A percentile compares a stretch with the other conserved stretches of the same genome.
phyloP scores from a whole-genome alignment of 2,888 invertebrate genomes.

The Gari tellinella region DNA sequence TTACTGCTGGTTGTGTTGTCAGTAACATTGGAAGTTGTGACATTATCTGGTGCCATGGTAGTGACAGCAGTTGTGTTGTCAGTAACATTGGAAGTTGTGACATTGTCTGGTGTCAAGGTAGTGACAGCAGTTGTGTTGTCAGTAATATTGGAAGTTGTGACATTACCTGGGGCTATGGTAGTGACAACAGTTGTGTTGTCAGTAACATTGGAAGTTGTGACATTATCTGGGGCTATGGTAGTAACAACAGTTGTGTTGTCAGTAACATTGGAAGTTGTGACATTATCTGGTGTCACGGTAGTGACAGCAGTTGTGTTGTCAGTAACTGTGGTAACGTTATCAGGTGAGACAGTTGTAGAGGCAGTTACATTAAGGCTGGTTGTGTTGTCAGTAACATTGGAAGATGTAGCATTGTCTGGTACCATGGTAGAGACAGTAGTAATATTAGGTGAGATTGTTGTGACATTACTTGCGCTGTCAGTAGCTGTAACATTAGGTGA shows the following conservation, averaged over 20 bases:
- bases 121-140: background rate
- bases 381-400: background rate
- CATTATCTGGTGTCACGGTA: slow-evolving; percentile 1
- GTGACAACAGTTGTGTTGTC: slow-evolving; percentile 5
- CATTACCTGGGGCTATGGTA: background rate
- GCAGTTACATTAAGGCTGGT: background rate
- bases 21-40: slow-evolving; percentile 1
- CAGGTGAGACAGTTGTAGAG: background rate
- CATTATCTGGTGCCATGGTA: background rate
- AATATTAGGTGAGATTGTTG: background rate
- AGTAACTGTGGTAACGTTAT: background rate
- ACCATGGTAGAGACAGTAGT: background rate
- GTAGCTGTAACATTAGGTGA: background rate
- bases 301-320: background rate
- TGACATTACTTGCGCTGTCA: background rate
- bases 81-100: background rate
- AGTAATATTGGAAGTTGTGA: slow-evolving; percentile 11
- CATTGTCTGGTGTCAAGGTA: background rate
- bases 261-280: background rate
- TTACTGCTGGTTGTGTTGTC: background rate
- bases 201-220: background rate
- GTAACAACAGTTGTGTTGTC: background rate
- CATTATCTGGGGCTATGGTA: background rate
- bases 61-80: slow-evolving; percentile 6
- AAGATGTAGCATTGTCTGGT: background rate